A percentile compares a stretch with the other conserved stretches of the same genome.
These are phyloP conservation scores for Latrodectus hesperus DNA, from an alignment of 2,888 invertebrate species.

Conservation along the genomic window DNA sequence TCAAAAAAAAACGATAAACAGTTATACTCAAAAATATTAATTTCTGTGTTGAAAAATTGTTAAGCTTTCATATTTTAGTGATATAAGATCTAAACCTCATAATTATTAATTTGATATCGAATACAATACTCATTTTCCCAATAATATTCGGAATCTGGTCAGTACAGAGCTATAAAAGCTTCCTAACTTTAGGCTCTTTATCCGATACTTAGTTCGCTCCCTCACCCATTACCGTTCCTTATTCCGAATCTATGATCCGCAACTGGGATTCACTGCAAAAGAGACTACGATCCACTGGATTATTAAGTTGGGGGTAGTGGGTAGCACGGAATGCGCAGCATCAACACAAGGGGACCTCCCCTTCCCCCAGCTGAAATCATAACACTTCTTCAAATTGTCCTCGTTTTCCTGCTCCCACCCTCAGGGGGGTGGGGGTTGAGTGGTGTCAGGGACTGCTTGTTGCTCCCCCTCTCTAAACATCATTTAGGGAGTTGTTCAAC, in stretches of 20 bases:
- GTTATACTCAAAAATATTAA: too few relatives aligned
- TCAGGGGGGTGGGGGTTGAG: background rate
- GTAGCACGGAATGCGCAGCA: background rate
- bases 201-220: background rate
- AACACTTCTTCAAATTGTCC: constrained; percentile 32
- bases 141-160: background rate
- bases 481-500: constrained; percentile 17
- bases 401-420: background rate
- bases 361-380: constrained; percentile 20
- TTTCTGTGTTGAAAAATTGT: too few relatives aligned
- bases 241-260: background rate
- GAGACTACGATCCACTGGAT: background rate
- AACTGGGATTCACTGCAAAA: background rate
- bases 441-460: constrained; percentile 25
- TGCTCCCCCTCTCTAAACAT: constrained; percentile 19
- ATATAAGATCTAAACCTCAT: too few relatives aligned
- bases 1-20: too few relatives aligned
- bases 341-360: background rate
- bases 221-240: background rate
- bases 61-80: too few relatives aligned
- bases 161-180: background rate
- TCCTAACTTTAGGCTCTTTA: background rate
- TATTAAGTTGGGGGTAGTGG: background rate
- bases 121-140: too few relatives aligned
- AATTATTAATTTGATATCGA: too few relatives aligned